Conservation (phyloP, 2,888 invertebrate species). For the Liopterus haemorrhoidalis region DNA sequence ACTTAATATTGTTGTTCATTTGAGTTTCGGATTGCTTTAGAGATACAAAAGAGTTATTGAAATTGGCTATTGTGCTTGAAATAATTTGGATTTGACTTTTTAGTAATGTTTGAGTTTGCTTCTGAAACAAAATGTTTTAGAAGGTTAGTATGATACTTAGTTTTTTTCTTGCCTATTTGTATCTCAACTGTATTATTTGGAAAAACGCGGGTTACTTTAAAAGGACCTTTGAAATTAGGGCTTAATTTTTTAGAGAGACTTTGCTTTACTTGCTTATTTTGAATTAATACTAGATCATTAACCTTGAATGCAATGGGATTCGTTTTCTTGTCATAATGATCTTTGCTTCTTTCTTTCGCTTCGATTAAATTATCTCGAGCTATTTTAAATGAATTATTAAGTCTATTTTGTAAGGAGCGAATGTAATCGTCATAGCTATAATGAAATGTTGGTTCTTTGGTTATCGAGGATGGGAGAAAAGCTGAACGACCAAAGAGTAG, state of each 20-base stretch:
- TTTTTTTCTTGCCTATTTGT: conserved; percentile 17
- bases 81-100: conserved; percentile 27
- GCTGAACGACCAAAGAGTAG: conserved; percentile 33
- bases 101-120: conserved; percentile 20
- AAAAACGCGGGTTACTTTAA: conserved; percentile 11
- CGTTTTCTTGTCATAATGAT: conserved; percentile 27
- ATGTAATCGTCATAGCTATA: conserved; percentile 35
- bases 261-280: conserved; percentile 15
- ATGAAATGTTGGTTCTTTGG: conserved; percentile 29
- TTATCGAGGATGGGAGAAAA: conserved; percentile 28
- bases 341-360: conserved; percentile 31
- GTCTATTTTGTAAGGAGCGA: conserved; percentile 26
- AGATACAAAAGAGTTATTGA: conserved; percentile 22
- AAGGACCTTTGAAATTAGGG: conserved; percentile 21
- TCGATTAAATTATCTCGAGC: conserved; percentile 30
- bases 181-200: conserved; percentile 16
- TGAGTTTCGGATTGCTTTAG: conserved; percentile 12
- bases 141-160: conserved; percentile 19
- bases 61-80: conserved; percentile 22
- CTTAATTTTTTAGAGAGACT: conserved; percentile 16
- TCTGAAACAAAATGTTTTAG: conserved; percentile 26
- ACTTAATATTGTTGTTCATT: conserved; percentile 17
- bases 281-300: conserved; percentile 28
- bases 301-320: conserved; percentile 25
- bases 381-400: conserved; percentile 30